Percentiles rank a stretch among this genome's conserved stretches.
Conservation (phyloP, 2,797 vertebrate genomes). For the Choloepus didactylus region DNA sequence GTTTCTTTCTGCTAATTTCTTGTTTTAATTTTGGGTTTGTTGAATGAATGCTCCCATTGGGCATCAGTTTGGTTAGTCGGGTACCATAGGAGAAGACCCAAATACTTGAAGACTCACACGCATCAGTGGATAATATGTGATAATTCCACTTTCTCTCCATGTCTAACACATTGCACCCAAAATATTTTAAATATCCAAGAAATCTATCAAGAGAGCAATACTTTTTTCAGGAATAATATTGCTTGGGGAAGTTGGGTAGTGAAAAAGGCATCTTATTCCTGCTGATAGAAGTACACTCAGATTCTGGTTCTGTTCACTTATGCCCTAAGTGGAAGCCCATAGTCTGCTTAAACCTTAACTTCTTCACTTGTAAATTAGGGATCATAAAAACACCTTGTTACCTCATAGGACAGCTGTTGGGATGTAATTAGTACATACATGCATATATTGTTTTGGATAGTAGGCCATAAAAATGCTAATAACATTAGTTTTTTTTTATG, state of each 20-base stretch:
- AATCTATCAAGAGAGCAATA: not conserved
- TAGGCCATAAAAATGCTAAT: not conserved
- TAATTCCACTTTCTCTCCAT: not conserved
- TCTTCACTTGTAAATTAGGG: not conserved
- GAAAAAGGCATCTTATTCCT: not conserved
- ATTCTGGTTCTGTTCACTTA: not conserved
- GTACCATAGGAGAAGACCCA: not conserved
- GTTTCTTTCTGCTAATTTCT: not conserved
- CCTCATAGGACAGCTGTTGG: not conserved
- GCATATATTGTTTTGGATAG: not conserved
- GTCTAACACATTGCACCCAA: not conserved
- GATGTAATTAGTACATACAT: not conserved
- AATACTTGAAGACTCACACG: not conserved
- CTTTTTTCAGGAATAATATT: not conserved
- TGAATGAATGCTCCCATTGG: not conserved
- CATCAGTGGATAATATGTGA: not conserved
- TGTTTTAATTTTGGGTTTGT: not conserved
- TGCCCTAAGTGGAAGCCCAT: not conserved
- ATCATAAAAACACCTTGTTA: not conserved
- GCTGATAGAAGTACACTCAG: not conserved
- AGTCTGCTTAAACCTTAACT: not conserved
- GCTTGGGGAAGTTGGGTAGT: not conserved
- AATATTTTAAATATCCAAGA: not conserved
- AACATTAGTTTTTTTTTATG: not conserved
- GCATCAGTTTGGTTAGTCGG: not conserved